Evolutionary conservation across 2,797 vertebrate genomes (phyloP).

Genomic region (Fistularia commersonii): DNA sequence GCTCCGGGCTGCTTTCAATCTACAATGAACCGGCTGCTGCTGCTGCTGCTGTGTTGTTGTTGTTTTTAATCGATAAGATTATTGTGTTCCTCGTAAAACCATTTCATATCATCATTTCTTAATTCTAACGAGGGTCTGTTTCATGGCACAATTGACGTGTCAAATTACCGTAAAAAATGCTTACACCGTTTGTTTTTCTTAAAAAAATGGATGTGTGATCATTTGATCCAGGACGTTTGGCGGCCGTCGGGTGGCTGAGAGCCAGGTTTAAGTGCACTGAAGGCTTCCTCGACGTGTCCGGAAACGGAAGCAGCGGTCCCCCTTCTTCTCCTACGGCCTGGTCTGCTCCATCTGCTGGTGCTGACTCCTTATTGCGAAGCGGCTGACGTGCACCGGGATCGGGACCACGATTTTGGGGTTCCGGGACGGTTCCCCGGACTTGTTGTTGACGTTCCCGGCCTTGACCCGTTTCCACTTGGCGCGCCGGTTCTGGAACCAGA

Average conservation of each 20-base stretch:
- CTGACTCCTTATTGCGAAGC: slow-evolving; percentile 96
- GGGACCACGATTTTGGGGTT: slow-evolving; percentile 98
- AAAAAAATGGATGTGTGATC: not conserved
- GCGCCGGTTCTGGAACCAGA: slow-evolving; percentile 98
- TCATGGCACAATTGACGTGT: no score
- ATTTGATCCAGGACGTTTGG: not conserved
- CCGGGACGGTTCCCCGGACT: slow-evolving; percentile 92
- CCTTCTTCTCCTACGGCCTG: slow-evolving; percentile 71
- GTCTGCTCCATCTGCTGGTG: slow-evolving; percentile 97
- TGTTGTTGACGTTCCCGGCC: slow-evolving; percentile 95
- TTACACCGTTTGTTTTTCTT: not conserved
- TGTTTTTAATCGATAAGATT: no score
- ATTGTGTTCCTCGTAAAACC: no score
- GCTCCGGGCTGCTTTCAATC: no score
- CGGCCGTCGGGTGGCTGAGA: not conserved
- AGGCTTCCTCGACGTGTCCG: not conserved
- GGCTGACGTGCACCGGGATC: slow-evolving; percentile 96
- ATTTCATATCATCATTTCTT: no score
- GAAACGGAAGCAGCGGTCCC: not conserved
- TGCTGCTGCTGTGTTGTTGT: no score
- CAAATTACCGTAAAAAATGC: no score
- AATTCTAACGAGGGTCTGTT: no score
- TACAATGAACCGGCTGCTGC: no score
- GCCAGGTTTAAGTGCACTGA: slow-evolving; percentile 1
- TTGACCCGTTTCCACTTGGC: slow-evolving; percentile 99